Evolutionary conservation across 2,888 invertebrate species (phyloP).

Genomic region (Cephonodes hylas): DNA sequence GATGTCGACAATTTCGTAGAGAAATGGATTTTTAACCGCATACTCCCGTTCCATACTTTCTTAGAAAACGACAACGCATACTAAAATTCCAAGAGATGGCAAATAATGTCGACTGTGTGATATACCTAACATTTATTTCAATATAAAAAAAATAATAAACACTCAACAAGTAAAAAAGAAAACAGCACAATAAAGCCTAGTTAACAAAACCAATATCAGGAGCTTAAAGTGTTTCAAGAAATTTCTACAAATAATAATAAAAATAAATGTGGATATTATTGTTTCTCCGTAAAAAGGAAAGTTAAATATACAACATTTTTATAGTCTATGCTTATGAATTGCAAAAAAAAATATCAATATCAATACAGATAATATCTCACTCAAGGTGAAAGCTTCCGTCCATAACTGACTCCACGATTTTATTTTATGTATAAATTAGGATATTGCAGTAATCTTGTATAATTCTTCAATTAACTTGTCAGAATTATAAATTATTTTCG

Average conservation of each 20-base stretch:
- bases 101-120: too few relatives aligned
- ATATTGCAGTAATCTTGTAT: background rate
- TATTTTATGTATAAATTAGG: background rate
- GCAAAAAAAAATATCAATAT: too few relatives aligned
- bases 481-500: background rate
- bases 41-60: too few relatives aligned
- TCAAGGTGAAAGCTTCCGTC: background rate
- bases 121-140: too few relatives aligned
- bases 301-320: background rate
- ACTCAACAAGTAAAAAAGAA: too few relatives aligned
- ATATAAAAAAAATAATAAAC: too few relatives aligned
- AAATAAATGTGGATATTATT: background rate
- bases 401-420: background rate
- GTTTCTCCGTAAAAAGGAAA: background rate
- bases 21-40: too few relatives aligned
- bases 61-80: too few relatives aligned
- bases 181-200: background rate
- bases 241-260: background rate
- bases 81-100: too few relatives aligned
- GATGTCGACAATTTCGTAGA: too few relatives aligned
- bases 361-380: background rate
- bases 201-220: background rate
- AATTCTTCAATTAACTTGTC: background rate
- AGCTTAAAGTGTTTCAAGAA: background rate
- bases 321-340: too few relatives aligned